Evolutionary conservation across 2,888 invertebrate genomes (phyloP).

Genomic region (Oligia fasciuncula): DNA sequence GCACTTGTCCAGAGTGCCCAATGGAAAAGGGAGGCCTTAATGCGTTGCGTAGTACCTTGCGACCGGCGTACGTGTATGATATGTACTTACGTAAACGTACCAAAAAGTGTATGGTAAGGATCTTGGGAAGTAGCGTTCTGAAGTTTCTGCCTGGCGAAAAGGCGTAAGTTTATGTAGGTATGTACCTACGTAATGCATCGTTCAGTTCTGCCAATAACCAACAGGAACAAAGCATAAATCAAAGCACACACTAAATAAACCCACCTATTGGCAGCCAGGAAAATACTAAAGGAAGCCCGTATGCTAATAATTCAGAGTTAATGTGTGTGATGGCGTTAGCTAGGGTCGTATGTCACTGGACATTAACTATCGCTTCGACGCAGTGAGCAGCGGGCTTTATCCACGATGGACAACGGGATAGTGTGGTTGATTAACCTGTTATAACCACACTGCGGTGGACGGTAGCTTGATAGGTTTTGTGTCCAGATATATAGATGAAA

Average conservation of each 20-base stretch:
- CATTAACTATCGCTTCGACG: slow-evolving; percentile 38
- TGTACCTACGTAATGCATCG: neutral
- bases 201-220: neutral
- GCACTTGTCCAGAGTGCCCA: too few species aligned
- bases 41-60: neutral
- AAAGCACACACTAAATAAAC: neutral
- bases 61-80: neutral
- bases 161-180: neutral
- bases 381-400: slow-evolving; percentile 44
- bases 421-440: slow-evolving; percentile 43
- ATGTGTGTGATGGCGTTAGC: slow-evolving; percentile 38
- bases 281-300: slow-evolving; percentile 42
- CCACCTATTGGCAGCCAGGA: slow-evolving; percentile 9
- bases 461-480: slow-evolving; percentile 9
- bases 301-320: slow-evolving; percentile 43
- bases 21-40: too few species aligned
- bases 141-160: neutral
- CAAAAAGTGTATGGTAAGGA: neutral
- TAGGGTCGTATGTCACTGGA: slow-evolving; percentile 37
- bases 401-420: slow-evolving; percentile 28
- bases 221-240: neutral
- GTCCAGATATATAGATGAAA: neutral
- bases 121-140: neutral
- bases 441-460: slow-evolving; percentile 9
- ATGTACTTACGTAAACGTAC: neutral